Base-by-base conservation (phyloP, 2,888 invertebrate genomes). In the Clanis bilineata region DNA sequence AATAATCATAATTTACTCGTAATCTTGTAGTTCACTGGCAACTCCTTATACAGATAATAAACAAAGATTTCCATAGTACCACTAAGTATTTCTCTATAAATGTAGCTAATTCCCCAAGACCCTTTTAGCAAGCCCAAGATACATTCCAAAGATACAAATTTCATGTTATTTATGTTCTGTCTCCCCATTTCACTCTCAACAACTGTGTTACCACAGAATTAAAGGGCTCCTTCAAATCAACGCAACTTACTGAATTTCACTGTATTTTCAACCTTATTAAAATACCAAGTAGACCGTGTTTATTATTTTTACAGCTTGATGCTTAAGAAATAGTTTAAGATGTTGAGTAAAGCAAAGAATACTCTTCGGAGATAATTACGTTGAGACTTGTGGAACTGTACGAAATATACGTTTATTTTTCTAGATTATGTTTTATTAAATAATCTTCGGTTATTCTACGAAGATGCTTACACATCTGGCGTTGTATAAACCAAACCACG, bases 211-310 rank as follows among this genome's bases (percentile, higher is more conserved):
- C 59, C 59, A 51, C 45, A 44, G 55, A 59, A 59, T 59, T 57
- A 59, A 61, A 62, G 25, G 28, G 23, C 57, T 57, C 56, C 55
- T 59, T 47, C 56, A 10, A 60, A 58, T 60, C 22, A 57, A 44
- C 59, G 55, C 65, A 56, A 44, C 57, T 63, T 56, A 72, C 64
- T 67, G 60, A 69, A 74, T 74, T 68, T 69, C 80, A 73, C 71
- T 69, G 68, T 68, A 69, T 72, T 70, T 56, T 6, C 36, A 77
- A 81, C 76, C 79, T 77, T 47, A 25, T 25, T n/a, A 47, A 28
- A 25, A 18, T 15, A 47, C 9, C 15, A 47, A 18, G 12, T 2
- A 10, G 9, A 10, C 18, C 15, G 32, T 51, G 15, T 51, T 51
- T 32, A 51, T 51, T 51, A 18, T 41, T 41, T 41, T 18, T 32